Conservation (phyloP, 2,888 invertebrate species). For the Ophioninae sp. region DNA sequence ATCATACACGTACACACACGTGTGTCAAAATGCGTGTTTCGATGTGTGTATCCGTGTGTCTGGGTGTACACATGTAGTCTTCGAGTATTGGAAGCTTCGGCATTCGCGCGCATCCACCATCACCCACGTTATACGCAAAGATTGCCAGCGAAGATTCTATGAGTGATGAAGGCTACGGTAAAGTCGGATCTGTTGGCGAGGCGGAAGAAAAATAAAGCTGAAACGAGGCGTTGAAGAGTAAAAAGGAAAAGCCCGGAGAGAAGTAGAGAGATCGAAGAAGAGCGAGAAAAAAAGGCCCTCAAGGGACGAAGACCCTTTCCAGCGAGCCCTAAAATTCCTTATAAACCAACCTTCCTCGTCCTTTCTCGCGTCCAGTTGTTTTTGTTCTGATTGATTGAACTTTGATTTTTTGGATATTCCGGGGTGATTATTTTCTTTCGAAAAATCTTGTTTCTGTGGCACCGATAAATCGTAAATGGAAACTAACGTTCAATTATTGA, state of each 20-base stretch:
- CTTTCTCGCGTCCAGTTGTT: no score
- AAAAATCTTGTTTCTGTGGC: no score
- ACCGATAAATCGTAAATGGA: no score
- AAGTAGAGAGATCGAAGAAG: constrained; percentile 2
- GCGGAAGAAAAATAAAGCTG: constrained; percentile 47
- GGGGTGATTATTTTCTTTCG: no score
- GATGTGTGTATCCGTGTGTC: constrained; percentile 1
- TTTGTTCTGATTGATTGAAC: no score
- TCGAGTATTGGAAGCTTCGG: constrained; percentile 24
- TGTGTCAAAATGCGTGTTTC: background rate
- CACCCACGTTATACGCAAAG: constrained; percentile 64
- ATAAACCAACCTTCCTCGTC: no score
- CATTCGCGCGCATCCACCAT: constrained; percentile 33
- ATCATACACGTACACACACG: background rate
- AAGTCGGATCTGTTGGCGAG: constrained; percentile 68
- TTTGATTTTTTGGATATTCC: no score
- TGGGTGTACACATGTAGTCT: background rate
- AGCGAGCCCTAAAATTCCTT: constrained; percentile 56
- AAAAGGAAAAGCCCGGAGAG: constrained; percentile 23
- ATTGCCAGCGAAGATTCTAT: constrained; percentile 76
- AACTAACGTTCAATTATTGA: no score
- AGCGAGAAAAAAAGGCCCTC: constrained; percentile 26
- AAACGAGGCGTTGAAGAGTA: constrained; percentile 29
- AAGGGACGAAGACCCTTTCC: constrained; percentile 37
- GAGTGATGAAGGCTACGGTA: constrained; percentile 73